A percentile compares a stretch with the other conserved stretches of the same genome.
Conservation (phyloP, 1,140 invertebrate genomes). For the Drosophila auraria region DNA sequence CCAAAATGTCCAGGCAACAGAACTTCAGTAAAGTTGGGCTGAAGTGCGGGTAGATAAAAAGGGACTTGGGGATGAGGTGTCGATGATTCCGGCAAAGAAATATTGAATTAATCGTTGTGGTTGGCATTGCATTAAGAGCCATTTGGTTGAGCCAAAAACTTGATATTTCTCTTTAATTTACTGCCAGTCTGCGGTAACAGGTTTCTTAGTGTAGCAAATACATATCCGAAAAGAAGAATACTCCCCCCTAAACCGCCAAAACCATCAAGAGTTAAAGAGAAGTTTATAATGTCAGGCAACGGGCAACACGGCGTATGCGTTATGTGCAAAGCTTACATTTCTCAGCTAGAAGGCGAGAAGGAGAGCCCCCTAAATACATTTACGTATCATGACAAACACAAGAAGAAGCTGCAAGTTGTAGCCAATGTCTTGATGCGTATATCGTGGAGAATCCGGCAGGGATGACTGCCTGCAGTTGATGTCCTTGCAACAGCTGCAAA, state of each 20-base stretch:
- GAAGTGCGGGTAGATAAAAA: background rate
- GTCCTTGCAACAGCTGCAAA: slow-evolving; percentile 64
- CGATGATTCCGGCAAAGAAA: slow-evolving; percentile 45
- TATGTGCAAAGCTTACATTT: slow-evolving; percentile 47
- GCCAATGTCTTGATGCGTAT: slow-evolving; percentile 68
- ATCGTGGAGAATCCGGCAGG: slow-evolving; percentile 33
- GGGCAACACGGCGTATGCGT: slow-evolving; percentile 68
- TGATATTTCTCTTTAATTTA: background rate
- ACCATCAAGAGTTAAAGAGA: slow-evolving; percentile 10
- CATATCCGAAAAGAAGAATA: background rate
- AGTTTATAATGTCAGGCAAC: slow-evolving; percentile 31
- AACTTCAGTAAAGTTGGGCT: background rate
- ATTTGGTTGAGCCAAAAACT: too few species aligned
- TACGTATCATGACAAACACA: slow-evolving; percentile 20
- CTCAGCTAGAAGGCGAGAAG: slow-evolving; percentile 2
- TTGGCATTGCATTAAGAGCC: background rate
- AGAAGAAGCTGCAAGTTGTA: slow-evolving; percentile 38
- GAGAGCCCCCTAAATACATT: background rate
- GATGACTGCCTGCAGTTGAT: slow-evolving; percentile 64
- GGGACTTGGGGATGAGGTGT: slow-evolving; percentile 25
- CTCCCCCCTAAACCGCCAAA: slow-evolving; percentile 5
- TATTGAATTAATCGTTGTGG: slow-evolving; percentile 43
- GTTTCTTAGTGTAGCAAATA: too few species aligned
- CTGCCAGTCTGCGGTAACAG: background rate
- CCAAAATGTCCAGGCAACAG: slow-evolving; percentile 40